Conservation (phyloP, 2,888 invertebrate genomes). For the Microdon myrmicae region DNA sequence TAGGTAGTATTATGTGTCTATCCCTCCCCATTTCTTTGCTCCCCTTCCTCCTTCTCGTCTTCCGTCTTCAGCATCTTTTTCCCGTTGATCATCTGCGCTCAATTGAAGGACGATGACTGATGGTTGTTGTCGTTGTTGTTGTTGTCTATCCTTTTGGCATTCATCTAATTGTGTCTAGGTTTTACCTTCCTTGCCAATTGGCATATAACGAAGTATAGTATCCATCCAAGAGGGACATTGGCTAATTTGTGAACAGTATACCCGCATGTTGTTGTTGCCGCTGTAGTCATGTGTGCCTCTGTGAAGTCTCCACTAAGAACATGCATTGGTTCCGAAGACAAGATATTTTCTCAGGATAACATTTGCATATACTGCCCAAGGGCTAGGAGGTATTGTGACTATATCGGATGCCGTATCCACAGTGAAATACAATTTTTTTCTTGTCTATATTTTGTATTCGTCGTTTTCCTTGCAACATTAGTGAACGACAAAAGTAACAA, state of each 20-base stretch:
- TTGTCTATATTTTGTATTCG: conserved; percentile 9
- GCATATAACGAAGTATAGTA: conserved; percentile 28
- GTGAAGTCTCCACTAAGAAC: conserved; percentile 36
- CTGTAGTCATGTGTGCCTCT: conserved; percentile 14
- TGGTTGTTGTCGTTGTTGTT: conserved; percentile 21
- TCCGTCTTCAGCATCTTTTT: conserved; percentile 19
- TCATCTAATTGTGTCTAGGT: conserved; percentile 51
- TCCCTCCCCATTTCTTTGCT: no score
- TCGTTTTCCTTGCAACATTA: conserved; percentile 8
- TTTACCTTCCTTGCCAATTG: conserved; percentile 51
- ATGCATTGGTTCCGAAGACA: conserved; percentile 48
- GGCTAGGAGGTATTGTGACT: conserved; percentile 33
- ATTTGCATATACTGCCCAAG: conserved; percentile 43
- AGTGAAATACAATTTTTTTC: conserved; percentile 31
- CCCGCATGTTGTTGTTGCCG: conserved; percentile 36
- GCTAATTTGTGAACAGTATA: conserved; percentile 50
- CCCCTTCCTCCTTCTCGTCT: conserved; percentile 1
- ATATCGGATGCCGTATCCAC: no score
- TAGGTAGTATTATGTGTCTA: no score
- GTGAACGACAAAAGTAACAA: conserved; percentile 19
- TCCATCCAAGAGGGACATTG: conserved; percentile 42
- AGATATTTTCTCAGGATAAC: conserved; percentile 48
- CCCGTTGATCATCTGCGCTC: conserved; percentile 45
- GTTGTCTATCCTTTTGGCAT: conserved; percentile 40
- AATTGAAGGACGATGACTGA: conserved; percentile 43